Evolutionary conservation across 2,113 vertebrate genomes (phyloP), one percentile per base, ranked within the genome.

Genomic region (Lethenteron camtschaticum): DNA sequence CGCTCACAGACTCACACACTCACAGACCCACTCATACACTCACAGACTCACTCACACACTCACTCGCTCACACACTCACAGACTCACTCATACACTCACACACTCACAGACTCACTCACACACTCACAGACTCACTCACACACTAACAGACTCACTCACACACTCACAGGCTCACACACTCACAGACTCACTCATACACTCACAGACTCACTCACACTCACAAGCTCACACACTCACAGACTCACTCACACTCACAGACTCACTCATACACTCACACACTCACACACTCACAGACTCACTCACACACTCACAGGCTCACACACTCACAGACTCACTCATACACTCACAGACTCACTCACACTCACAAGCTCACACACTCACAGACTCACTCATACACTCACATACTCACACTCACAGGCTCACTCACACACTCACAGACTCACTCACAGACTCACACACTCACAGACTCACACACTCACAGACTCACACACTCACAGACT

Each of bases 81-180:
- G 59, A 4, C 59, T 12, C 24, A 24, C 24, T 24, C 24, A 24
- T 2, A 60, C 59, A 60, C 59, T 63, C 12, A 63, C 59, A 63
- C 16, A 4, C 59, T 12, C 24, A 24, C 24, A 24, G 24, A 24
- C 24, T 24, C 24, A 24, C 24, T 24, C 24, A 24, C 59, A 60
- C 59, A 60, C 59, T 63, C 12, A 63, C 59, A 63, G 12, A 63
- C 59, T 13, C 59, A 63, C 59, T 13, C 59, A 63, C 59, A 63
- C 59, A 63, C 59, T 2, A 3, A 63, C 59, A 63, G 2, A 63
- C 59, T 13, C 59, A 13, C 12, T 13, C 59, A 16, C 59, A 16
- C 59, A 63, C 59, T 13, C 59, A 16, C 59, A 63, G 12, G 3
- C 59, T 12, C 59, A 4, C 59, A 2, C 59, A 63, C 59, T 13